phyloP scores from a whole-genome alignment of 2,113 vertebrate species.

The Ammodytes dubius region DNA sequence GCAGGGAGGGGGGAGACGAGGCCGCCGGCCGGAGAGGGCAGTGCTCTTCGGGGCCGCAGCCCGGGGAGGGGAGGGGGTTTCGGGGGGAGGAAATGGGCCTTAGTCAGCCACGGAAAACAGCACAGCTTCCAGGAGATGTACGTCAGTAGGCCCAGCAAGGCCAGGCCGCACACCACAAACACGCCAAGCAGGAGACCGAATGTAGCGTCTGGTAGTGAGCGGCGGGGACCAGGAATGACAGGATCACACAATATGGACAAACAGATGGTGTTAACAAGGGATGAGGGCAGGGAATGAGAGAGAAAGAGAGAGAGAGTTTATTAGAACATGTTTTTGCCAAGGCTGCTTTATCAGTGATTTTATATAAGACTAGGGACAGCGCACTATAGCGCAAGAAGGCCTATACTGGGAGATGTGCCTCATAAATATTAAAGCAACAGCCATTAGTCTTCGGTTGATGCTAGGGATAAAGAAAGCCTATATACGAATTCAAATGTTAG shows the following conservation, averaged over 20 bases:
- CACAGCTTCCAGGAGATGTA: conserved; percentile 96
- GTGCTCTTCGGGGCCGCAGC: conserved; percentile 61
- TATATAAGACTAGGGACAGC: conserved; percentile 32
- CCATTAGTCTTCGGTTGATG: conserved; percentile 47
- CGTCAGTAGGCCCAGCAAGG: conserved; percentile 91
- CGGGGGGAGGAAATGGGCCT: conserved; percentile 81
- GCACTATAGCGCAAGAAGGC: not conserved
- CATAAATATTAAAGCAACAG: conserved; percentile 70
- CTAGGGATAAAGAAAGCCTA: conserved; percentile 16
- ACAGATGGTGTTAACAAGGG: conserved; percentile 81
- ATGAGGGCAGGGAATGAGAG: conserved; percentile 46
- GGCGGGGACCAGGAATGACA: conserved; percentile 62
- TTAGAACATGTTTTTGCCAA: conserved; percentile 48
- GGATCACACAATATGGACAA: conserved; percentile 82
- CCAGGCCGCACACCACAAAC: conserved; percentile 91
- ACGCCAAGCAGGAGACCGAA: conserved; percentile 92
- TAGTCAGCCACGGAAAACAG: conserved; percentile 90
- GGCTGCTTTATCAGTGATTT: conserved; percentile 39
- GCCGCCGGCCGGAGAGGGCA: conserved; percentile 40
- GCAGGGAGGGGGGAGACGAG: conserved; percentile 11
- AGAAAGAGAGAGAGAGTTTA: conserved; percentile 28
- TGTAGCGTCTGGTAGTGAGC: conserved; percentile 88
- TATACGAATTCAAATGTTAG: conserved; percentile 25
- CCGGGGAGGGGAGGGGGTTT: conserved; percentile 69
- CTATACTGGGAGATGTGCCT: conserved; percentile 22